Evolutionary conservation across 2,113 vertebrate genomes (phyloP).

Genomic region (Paradoxurus hermaphroditus): DNA sequence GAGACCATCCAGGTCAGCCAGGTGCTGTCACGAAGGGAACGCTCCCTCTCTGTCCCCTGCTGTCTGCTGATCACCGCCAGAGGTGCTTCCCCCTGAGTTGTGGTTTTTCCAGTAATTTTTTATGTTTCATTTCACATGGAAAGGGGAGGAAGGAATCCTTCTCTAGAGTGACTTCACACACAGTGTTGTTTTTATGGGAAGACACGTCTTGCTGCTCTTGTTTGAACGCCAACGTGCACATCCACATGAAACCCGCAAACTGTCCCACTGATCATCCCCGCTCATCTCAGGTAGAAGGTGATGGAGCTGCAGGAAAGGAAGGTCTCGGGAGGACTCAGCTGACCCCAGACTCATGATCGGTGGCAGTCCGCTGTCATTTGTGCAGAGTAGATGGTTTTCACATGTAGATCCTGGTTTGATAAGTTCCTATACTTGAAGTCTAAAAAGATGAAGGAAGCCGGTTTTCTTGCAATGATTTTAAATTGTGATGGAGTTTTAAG

Average conservation of each 20-base stretch:
- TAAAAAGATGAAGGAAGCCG: conserved; percentile 77
- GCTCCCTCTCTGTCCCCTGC: conserved; percentile 87
- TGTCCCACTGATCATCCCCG: conserved; percentile 71
- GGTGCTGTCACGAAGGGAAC: conserved; percentile 78
- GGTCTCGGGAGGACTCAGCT: conserved; percentile 59
- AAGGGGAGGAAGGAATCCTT: conserved; percentile 49
- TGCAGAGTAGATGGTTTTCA: conserved; percentile 76
- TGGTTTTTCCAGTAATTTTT: conserved; percentile 43
- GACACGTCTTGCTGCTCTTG: conserved; percentile 62
- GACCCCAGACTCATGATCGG: conserved; percentile 63
- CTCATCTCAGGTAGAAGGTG: conserved; percentile 85
- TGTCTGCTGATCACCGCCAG: conserved; percentile 82
- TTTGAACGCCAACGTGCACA: conserved; percentile 65
- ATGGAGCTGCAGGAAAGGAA: conserved; percentile 60
- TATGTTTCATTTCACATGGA: conserved; percentile 64
- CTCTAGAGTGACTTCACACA: conserved; percentile 72
- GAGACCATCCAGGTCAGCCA: conserved; percentile 77
- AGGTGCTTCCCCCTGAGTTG: conserved; percentile 77
- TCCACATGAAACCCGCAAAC: conserved; percentile 64
- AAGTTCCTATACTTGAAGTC: conserved; percentile 84
- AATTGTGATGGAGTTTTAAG: conserved; percentile 73
- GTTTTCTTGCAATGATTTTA: conserved; percentile 77
- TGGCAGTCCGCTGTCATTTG: conserved; percentile 73
- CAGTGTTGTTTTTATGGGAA: conserved; percentile 69
- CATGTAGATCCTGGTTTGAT: conserved; percentile 77